Evolutionary conservation across 2,797 vertebrate genomes (phyloP), one percentile per base, ranked within the genome.

Genomic region (Harpagifer antarcticus): DNA sequence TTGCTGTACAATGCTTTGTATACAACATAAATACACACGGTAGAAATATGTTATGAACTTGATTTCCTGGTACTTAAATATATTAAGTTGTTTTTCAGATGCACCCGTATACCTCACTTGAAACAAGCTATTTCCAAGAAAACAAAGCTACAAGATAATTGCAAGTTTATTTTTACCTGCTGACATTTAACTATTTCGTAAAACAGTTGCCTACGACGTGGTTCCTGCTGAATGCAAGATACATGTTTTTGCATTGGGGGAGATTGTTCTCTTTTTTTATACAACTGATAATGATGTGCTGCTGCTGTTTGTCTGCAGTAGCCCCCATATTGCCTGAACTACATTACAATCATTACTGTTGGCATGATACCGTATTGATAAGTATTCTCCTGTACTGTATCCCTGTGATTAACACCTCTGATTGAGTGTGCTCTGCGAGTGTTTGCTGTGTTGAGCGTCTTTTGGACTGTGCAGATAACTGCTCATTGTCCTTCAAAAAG

Each of bases 261-360:
- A 54, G 56, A 20, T 62, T 62, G 52, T 40, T 23, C 7, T 37
- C 54, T 62, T 33, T 1, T 31, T 19, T 55, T 9, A 55, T 12
- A 9, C 13, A 33, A 43, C 3, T 14, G 10, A 45, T 50, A 42
- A 1, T 62, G 27, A 48, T 14, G 43, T 9, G n/a, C 31, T 59
- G 48, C 20, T 76, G 27, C 27, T 65, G 37, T 48, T 54, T 64
- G 15, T 27, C n/a, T 52, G 47, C 43, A 68, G 47, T 45, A 15
- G 33, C 33, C 33, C 33, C 33, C 1, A 37, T 37, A 37, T 42
- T 45, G 44, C 19, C 49, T 57, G 23, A 17, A 42, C 57, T 3
- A 19, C n/a, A 33, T 45, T 19, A 52, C 19, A 54, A 50, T 68
- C 19, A 64, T 65, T 55, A 57, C 47, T 27, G 14, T 37, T 19